phyloP scores from a whole-genome alignment of 2,113 vertebrate genomes.

The Desmodus rotundus region DNA sequence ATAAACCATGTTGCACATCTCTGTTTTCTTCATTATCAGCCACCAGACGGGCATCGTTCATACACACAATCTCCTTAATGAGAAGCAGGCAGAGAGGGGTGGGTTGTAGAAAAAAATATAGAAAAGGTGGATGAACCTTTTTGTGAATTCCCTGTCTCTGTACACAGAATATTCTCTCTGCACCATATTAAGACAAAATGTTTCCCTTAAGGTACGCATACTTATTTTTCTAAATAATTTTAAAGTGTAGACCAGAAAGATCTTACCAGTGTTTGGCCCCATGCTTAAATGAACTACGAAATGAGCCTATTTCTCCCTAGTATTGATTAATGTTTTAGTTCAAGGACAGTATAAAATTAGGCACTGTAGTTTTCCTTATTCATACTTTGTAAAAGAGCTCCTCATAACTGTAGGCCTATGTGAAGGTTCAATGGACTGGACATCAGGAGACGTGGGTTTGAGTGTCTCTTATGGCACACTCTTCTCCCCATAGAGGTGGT shows the following conservation, averaged over 20 bases:
- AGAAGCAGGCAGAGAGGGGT: slow-evolving; percentile 48
- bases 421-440: background rate
- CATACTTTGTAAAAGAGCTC: background rate
- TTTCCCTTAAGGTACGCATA: slow-evolving; percentile 57
- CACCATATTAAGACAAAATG: slow-evolving; percentile 62
- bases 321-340: slow-evolving; percentile 12
- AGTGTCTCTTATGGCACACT: background rate
- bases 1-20: slow-evolving; percentile 62
- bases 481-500: background rate
- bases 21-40: slow-evolving; percentile 64
- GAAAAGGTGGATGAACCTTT: slow-evolving; percentile 56
- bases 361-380: background rate
- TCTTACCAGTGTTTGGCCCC: background rate
- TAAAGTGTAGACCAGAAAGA: background rate
- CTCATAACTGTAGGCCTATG: background rate
- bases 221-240: slow-evolving; percentile 52
- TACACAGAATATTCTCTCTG: slow-evolving; percentile 55
- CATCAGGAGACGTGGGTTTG: background rate
- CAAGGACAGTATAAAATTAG: background rate
- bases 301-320: background rate
- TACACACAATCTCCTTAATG: slow-evolving; percentile 66
- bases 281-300: background rate
- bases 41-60: slow-evolving; percentile 64
- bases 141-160: slow-evolving; percentile 50
- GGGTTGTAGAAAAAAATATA: background rate